A percentile compares a stretch with the other conserved stretches of the same genome.
phyloP scores from a whole-genome alignment of 2,797 vertebrate species.

The Galagoides demidoff region DNA sequence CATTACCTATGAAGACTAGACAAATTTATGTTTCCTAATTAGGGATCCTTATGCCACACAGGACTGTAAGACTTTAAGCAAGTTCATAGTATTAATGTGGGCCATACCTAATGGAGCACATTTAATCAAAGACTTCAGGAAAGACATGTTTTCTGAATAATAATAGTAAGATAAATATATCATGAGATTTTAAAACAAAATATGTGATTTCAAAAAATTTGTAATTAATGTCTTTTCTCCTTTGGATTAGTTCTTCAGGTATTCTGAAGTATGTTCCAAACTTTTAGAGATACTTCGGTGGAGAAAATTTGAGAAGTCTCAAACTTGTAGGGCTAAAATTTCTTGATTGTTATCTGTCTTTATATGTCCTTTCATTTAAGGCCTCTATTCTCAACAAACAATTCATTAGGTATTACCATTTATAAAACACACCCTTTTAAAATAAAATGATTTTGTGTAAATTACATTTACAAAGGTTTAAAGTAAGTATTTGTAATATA shows the following conservation, averaged over 20 bases:
- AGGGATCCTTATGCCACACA: background rate
- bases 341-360: background rate
- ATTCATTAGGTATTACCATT: background rate
- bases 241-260: background rate
- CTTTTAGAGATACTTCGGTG: background rate
- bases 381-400: background rate
- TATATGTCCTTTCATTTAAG: background rate
- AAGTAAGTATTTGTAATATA: background rate
- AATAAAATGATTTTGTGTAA: conserved; percentile 15
- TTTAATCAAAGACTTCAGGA: background rate
- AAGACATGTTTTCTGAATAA: background rate
- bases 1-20: background rate
- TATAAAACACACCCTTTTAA: background rate
- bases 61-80: background rate
- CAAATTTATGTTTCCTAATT: background rate
- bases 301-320: background rate
- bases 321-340: background rate
- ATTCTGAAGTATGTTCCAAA: background rate
- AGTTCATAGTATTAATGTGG: background rate
- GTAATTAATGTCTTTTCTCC: background rate
- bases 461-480: conserved; percentile 16
- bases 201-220: background rate
- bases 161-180: background rate
- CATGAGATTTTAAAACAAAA: background rate
- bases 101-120: background rate